phyloP scores from a whole-genome alignment of 2,113 vertebrate species.

The Malurus melanocephalus region DNA sequence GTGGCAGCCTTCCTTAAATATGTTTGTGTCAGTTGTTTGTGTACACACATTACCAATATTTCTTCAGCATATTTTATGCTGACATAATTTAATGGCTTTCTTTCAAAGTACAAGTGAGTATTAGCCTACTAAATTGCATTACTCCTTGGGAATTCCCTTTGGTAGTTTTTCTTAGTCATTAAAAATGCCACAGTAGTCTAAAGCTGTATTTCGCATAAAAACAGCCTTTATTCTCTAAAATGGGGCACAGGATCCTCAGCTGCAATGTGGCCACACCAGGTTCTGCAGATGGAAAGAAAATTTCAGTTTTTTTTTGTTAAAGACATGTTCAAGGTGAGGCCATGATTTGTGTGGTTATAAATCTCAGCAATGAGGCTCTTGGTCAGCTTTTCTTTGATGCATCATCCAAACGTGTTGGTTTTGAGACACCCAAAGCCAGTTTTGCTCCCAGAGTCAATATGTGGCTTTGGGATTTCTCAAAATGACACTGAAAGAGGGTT shows the following conservation, averaged over 20 bases:
- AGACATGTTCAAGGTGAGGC: neutral
- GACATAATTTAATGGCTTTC: constrained; percentile 21
- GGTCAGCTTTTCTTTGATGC: neutral
- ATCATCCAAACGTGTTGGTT: neutral
- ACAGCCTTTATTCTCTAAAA: neutral
- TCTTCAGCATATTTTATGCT: constrained; percentile 7
- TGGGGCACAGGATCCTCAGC: neutral
- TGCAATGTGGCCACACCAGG: neutral
- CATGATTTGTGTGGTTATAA: neutral
- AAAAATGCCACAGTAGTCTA: neutral
- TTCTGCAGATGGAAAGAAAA: neutral
- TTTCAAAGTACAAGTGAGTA: constrained; percentile 32
- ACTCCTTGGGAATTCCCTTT: constrained; percentile 13
- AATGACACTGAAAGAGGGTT: neutral
- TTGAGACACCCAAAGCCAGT: neutral
- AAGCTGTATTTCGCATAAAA: neutral
- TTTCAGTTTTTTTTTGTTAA: neutral
- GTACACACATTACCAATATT: neutral
- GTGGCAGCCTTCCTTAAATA: neutral
- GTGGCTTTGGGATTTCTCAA: neutral
- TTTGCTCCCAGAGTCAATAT: neutral
- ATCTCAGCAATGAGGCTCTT: neutral
- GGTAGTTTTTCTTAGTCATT: constrained; percentile 38
- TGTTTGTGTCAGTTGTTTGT: neutral
- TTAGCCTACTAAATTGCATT: constrained; percentile 24